Evolutionary conservation across 2,113 vertebrate genomes (phyloP), one percentile per base, ranked within the genome.

Genomic region (Podilymbus podiceps): DNA sequence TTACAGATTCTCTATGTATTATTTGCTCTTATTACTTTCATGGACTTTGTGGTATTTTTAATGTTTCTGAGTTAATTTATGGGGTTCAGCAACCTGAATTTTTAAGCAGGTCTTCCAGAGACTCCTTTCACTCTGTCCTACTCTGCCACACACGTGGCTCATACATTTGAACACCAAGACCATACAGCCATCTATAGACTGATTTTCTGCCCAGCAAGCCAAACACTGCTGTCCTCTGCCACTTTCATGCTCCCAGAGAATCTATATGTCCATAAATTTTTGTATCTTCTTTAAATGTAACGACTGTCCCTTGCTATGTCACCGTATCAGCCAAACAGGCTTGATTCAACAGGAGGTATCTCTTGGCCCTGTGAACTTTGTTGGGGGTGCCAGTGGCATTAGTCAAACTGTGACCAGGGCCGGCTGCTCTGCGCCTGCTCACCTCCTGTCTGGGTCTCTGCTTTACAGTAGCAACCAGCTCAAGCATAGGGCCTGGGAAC

Each of bases 1-100:
- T 97, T 96, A 96, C 31, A 96, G 94, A 92, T 85, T 86, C 47
- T 59, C n/a, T 50, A 31, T 19, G 35, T 58, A 76, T 56, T 75
- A 42, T 89, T 95, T 38, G 42, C 62, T 76, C 76, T 91, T 66
- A 85, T 83, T 88, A 95, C 58, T 95, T 94, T 58, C 38, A 60
- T 44, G 52, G 68, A 47, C 20, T 90, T 64, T 35, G 86, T 74
- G 79, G 83, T 84, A 77, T 77, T 92, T 94, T 93, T 83, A 69
- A 92, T 80, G 75, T 94, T 83, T 90, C 59, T 12, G 14, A 89
- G 95, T 85, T 89, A 76, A 94, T 73, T 69, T 44, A 60, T 35
- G 20, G 50, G 42, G 15, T 79, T 88, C 46, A 69, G 30, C 95
- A 80, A 92, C 79, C 83, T 90, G 88, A 95, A 71, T 33, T 71